A percentile compares a stretch with the other conserved stretches of the same genome.
Evolutionary conservation across 2,888 invertebrate species (phyloP).

Genomic region (Phoenoteleia sp.): DNA sequence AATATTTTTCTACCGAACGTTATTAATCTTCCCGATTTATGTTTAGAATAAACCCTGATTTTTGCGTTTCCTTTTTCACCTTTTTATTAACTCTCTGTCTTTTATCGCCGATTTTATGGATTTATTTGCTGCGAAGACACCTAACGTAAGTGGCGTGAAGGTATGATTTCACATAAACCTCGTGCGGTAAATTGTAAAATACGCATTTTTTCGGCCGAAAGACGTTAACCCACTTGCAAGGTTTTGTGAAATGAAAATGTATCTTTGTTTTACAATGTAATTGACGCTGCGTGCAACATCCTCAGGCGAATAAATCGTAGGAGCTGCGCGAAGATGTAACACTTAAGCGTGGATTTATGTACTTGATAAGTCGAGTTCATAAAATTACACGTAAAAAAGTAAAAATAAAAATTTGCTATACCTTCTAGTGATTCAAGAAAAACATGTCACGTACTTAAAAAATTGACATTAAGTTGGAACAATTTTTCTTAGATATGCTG

Average conservation of each 20-base stretch:
- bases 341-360: constrained; percentile 22
- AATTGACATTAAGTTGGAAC: no score
- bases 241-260: constrained; percentile 28
- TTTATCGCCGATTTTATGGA: constrained; percentile 23
- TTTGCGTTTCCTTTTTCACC: not conserved
- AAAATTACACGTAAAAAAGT: no score
- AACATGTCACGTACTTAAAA: no score
- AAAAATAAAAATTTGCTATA: no score
- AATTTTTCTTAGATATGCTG: no score
- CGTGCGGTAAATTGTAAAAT: constrained; percentile 30
- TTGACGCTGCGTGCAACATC: constrained; percentile 5
- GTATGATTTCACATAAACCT: constrained; percentile 26
- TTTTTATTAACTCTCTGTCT: not conserved
- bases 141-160: constrained; percentile 7
- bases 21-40: not conserved
- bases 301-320: constrained; percentile 15
- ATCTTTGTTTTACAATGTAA: constrained; percentile 20
- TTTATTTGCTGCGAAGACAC: constrained; percentile 15
- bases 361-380: constrained; percentile 18
- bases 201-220: constrained; percentile 19
- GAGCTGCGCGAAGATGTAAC: constrained; percentile 11
- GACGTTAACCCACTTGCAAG: constrained; percentile 35
- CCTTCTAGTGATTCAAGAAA: no score
- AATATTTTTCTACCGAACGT: not conserved
- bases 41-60: not conserved